A percentile compares a stretch with the other conserved stretches of the same genome.
phyloP scores from a whole-genome alignment of 2,113 vertebrate species.

The Cryptomyrus ogoouensis region DNA sequence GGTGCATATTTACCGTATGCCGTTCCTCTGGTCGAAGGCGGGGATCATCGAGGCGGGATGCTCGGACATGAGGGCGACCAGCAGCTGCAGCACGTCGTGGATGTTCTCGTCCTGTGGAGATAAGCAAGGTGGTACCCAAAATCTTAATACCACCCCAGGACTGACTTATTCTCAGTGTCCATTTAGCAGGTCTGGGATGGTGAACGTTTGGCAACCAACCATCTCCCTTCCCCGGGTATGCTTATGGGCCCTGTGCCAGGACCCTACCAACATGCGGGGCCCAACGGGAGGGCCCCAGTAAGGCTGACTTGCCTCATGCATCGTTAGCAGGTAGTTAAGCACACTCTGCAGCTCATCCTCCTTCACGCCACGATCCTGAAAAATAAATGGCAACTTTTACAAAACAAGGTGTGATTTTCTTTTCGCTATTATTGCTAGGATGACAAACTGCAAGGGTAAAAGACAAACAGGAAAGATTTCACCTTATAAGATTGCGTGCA shows the following conservation, averaged over 20 bases:
- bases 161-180: background rate
- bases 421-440: background rate
- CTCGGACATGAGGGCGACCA: conserved; percentile 97
- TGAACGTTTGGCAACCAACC: background rate
- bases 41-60: conserved; percentile 99
- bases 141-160: background rate
- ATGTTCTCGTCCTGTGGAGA: conserved; percentile 92
- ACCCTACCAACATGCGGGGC: background rate
- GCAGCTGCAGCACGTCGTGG: conserved; percentile 92
- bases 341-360: conserved; percentile 98
- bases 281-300: background rate
- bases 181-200: background rate
- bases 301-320: conserved; percentile 83
- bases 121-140: background rate
- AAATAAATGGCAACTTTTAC: background rate
- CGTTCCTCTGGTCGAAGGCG: conserved; percentile 96
- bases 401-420: background rate
- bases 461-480: background rate
- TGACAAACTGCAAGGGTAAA: background rate
- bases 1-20: conserved; percentile 79
- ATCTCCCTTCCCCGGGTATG: background rate
- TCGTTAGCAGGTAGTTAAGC: conserved; percentile 93
- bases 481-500: background rate
- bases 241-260: background rate
- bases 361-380: conserved; percentile 92